phyloP scores from a whole-genome alignment of 37 sponge, comb jelly and placozoan genomes.

The Spongia lamella region DNA sequence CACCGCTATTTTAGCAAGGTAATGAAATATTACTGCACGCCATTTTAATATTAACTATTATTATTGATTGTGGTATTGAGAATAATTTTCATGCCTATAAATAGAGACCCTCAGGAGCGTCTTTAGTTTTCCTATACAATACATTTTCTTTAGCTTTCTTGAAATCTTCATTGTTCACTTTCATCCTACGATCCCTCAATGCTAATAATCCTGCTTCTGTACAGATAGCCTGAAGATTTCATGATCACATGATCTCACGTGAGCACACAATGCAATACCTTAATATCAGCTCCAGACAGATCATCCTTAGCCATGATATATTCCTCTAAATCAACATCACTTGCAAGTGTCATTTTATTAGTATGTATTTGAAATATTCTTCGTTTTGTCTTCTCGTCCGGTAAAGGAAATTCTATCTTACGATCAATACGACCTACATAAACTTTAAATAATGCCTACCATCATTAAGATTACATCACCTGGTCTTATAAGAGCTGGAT shows the following conservation, averaged over 20 bases:
- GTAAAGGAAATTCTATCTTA: constrained; percentile 98
- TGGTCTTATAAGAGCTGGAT: constrained; percentile 97
- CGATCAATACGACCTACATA: constrained; percentile 93
- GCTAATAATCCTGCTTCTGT: constrained; percentile 96
- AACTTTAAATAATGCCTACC: neutral
- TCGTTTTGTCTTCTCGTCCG: constrained; percentile 94
- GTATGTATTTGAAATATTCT: constrained; percentile 97
- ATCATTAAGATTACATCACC: constrained; percentile 42
- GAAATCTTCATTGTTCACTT: constrained; percentile 94
- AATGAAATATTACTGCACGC: too few species aligned
- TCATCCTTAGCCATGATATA: constrained; percentile 97
- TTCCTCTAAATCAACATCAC: constrained; percentile 93
- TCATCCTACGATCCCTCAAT: constrained; percentile 92
- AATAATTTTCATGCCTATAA: constrained; percentile 38
- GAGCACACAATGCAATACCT: too few species aligned
- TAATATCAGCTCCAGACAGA: constrained; percentile 97
- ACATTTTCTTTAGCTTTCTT: constrained; percentile 93
- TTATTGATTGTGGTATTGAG: neutral
- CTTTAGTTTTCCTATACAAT: constrained; percentile 95
- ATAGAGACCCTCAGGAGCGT: constrained; percentile 96
- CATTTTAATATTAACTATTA: too few species aligned
- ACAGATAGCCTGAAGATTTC: constrained; percentile 78
- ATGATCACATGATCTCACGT: neutral
- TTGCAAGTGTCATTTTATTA: constrained; percentile 90
- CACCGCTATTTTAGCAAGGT: too few species aligned